Conservation (phyloP, 2,888 invertebrate species). For the Drosophila birchii region DNA sequence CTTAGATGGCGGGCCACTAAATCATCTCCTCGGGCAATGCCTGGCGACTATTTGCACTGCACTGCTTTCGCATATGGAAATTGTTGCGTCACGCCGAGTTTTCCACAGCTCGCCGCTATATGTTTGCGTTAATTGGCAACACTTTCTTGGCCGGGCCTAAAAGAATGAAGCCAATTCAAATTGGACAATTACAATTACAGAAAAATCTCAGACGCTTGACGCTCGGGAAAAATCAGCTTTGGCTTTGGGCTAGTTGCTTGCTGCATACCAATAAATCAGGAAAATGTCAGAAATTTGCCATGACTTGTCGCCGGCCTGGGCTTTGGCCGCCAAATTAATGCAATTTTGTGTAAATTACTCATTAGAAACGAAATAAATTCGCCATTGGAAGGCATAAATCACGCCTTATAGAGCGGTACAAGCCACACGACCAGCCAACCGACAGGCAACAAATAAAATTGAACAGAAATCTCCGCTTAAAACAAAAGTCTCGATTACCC, state of each 20-base stretch:
- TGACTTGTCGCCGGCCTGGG: slow-evolving; percentile 63
- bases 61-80: slow-evolving; percentile 52
- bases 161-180: slow-evolving; percentile 57
- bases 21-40: slow-evolving; percentile 59
- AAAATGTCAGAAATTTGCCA: slow-evolving; percentile 80
- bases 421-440: slow-evolving; percentile 34
- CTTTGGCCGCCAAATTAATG: slow-evolving; percentile 73
- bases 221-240: neutral
- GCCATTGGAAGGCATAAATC: slow-evolving; percentile 72
- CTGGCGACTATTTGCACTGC: slow-evolving; percentile 44
- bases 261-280: slow-evolving; percentile 69
- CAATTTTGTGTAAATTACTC: slow-evolving; percentile 80
- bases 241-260: neutral
- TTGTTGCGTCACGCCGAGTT: slow-evolving; percentile 40
- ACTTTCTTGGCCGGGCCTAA: slow-evolving; percentile 42
- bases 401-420: slow-evolving; percentile 71
- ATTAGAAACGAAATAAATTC: slow-evolving; percentile 81
- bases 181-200: slow-evolving; percentile 43
- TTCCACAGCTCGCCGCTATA: slow-evolving; percentile 23
- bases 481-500: slow-evolving; percentile 72
- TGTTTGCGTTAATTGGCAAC: slow-evolving; percentile 67
- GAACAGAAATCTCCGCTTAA: slow-evolving; percentile 31
- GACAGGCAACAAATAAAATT: slow-evolving; percentile 20
- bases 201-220: slow-evolving; percentile 19
- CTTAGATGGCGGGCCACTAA: slow-evolving; percentile 59